Evolutionary conservation across 2,797 vertebrate species (phyloP), one percentile per base, ranked within the genome.

Genomic region (Astyanax mexicanus): DNA sequence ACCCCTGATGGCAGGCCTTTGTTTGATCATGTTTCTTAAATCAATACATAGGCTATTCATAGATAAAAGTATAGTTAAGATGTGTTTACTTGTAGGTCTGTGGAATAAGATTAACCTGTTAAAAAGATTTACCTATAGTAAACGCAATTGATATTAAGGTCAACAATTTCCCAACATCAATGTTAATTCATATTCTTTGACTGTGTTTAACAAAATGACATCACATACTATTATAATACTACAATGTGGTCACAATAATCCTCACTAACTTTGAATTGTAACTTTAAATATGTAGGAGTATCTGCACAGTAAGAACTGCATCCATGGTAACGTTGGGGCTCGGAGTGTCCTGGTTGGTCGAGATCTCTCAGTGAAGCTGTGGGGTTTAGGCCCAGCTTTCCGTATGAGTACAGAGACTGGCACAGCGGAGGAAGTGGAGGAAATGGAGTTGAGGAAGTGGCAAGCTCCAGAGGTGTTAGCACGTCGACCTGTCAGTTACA

Each of bases 261-360:
- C 2, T 44, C 13, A 37, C 25, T 58, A n/a, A 35, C 37, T 29
- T 49, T 69, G 3, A 72, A 25, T 66, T 11, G 19, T 35, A 4
- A 27, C 17, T 52, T 58, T 19, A 32, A 29, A 21, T 29, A 51
- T 92, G 66, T 32, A 98, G 96, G 93, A 93, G 64, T 96, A 94
- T 79, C 92, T 98, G 4, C 95, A 97, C 82, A 83, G 84, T 44
- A 93, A 93, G 79, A 69, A 83, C 35, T 87, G 92, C 72, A 87
- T 94, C 74, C 97, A 98, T 21, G 95, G 97, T 9, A 95, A 97
- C 61, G n/a, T 99, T 19, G 93, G 92, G 10, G 95, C 97, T 68
- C 92, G 91, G 57, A 98, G 95, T 29, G 80, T 99, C 23, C 90
- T 99, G 6, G 92, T 98, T 29, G 94, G 91, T 3, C 78, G 32